Base-by-base conservation (phyloP, 2,797 vertebrate genomes). In the Poecilia picta region DNA sequence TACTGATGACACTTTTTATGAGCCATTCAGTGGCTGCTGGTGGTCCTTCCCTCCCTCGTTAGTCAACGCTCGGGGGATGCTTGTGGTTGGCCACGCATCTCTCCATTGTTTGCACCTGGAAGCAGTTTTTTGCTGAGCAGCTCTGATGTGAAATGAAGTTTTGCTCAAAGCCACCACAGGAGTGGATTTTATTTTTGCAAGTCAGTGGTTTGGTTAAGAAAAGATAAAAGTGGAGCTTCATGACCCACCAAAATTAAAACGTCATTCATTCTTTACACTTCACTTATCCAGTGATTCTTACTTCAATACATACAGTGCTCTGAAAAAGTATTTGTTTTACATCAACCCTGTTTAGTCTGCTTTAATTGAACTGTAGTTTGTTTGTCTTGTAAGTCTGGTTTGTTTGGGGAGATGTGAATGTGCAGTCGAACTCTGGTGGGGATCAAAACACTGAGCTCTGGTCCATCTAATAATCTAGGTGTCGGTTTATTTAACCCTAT, bases 1-100 rank as follows among this genome's bases (percentile, higher is more conserved):
- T 80, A 10, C 79, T 71, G 47, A 53, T 33, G 49, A 83, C 75
- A 85, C 33, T 28, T 81, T 81, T 81, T 18, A 74, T n/a, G 78
- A 83, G 73, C 39, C 28, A 5, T 68, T 1, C 75, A 39, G 73
- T 11, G 16, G 62, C 72, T 72, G 73, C 73, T 51, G 72, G 47
- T 36, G 1, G 12, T 70, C 45, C 41, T 6, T 36, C 83, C 73
- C 70, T 77, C 57, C 0, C 20, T 72, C 28, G 46, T 87, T 78
- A 84, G 51, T 51, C 71, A 72, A 31, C 77, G 71, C 78, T 81
- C 71, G 0, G 25, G 53, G 73, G 79, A 83, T 18, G 0, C 72
- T 75, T 62, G 1, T n/a, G 2, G 43, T 79, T 3, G 36, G 59
- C 82, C 72, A 66, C 66, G 73, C 76, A 11, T 79, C 84, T 71